Evolutionary conservation across 1,140 invertebrate genomes (phyloP), one percentile per base, ranked within the genome.

Genomic region (Drosophila ogumai): DNA sequence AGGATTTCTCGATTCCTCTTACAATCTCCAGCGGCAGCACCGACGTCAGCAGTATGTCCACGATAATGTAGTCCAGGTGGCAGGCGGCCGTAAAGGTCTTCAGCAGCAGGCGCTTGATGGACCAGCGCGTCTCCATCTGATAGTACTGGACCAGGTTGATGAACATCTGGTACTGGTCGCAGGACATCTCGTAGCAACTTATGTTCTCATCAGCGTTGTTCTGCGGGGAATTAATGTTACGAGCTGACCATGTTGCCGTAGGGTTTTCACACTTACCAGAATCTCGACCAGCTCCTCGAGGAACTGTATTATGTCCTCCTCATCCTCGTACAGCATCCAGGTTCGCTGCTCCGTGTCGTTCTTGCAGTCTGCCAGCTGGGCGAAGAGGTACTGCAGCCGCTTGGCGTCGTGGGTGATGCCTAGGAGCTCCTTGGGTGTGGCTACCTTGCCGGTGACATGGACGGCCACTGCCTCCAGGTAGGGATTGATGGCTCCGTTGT

Each of bases 321-420:
- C 97, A 93, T 99, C 98, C 93, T 98, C 97, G 93, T 98, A 96
- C 6, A 99, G 93, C 86, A 97, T 97, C 98, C 98, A 99, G 75
- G 96, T 97, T 77, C 98, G 94, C 82, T 99, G 98, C 90, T 99
- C 97, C 0, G 97, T 97, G 90, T 99, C 98, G 92, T 98, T 97
- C 77, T 98, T 98, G 75, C 97, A 97, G 49, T 95, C 96, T 12
- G 96, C 96, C 56, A 99, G 93, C 79, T 97, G 95, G 36, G 94
- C 94, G 68, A 98, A 96, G 57, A 98, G 95, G 47, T 96, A 95
- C 92, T 96, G 95, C 84, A 99, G 94, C 32, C 96, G 94, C 66
- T 95, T 94, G 9, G 96, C 96, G 93, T 98, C 97, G 15, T 96
- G 95, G 1, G 96, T 96, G 32, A 91, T 90, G 44, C 91, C 92